These are phyloP conservation scores for Dunckerocampus dactyliophorus DNA, from an alignment of 2,113 vertebrate species.

Conservation along the genomic window DNA sequence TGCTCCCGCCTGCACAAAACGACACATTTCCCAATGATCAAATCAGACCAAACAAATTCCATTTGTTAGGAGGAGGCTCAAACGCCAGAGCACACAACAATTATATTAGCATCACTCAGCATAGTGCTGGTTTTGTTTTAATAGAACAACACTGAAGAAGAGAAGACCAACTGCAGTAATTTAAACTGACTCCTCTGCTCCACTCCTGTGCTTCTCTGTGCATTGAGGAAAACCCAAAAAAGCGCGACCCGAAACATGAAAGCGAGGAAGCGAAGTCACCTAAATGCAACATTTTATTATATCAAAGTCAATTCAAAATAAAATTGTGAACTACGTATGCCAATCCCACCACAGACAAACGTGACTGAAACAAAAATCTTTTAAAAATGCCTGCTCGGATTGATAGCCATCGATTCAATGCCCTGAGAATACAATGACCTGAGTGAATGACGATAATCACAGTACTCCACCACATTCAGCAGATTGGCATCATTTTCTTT, in stretches of 20 bases:
- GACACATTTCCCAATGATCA: constrained; percentile 86
- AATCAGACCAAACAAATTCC: constrained; percentile 93
- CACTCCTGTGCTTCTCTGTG: constrained; percentile 29
- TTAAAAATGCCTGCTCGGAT: no score
- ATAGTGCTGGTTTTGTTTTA: constrained; percentile 71
- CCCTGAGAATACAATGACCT: no score
- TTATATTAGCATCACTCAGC: constrained; percentile 81
- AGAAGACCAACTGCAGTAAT: constrained; percentile 54
- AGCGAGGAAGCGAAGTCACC: constrained; percentile 6
- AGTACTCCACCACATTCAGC: no score
- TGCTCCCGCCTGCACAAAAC: constrained; percentile 83
- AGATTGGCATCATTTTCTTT: no score
- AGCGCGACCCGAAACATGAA: constrained; percentile 3
- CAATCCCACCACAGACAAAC: no score
- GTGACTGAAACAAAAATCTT: no score
- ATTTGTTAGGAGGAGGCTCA: constrained; percentile 87
- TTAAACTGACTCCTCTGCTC: constrained; percentile 47
- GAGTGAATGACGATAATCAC: no score
- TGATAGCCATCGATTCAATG: no score
- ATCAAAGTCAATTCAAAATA: no score
- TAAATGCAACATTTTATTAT: constrained; percentile 38
- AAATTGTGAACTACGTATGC: no score
- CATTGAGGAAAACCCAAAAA: constrained; percentile 16
- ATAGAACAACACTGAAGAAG: constrained; percentile 56
- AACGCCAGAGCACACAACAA: constrained; percentile 84